Base-by-base conservation (phyloP, 23 tunicate genomes). In the Diplosoma virens region DNA sequence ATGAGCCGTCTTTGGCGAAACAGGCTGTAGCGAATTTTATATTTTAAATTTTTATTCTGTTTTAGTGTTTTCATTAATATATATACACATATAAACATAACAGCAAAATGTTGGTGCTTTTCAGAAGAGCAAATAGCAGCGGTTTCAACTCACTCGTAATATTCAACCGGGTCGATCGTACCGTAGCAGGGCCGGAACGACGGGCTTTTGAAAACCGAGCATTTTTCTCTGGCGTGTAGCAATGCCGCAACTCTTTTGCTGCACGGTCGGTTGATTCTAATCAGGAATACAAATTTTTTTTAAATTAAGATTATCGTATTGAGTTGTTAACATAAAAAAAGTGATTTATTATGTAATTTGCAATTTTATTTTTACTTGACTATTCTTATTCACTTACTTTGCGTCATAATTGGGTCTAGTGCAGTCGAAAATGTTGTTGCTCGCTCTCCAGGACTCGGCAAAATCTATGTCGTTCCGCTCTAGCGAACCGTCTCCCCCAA, bases 361-460 rank as follows among this genome's bases (percentile, higher is more conserved):
- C n/a, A n/a, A n/a, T n/a, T n/a, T n/a, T n/a, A n/a, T n/a, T n/a
- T n/a, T n/a, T n/a, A n/a, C n/a, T n/a, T n/a, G n/a, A n/a, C n/a
- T n/a, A n/a, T n/a, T n/a, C 50, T 41, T 7, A 41, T 41, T 56
- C 4, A 58, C 68, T 33, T 37, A 80, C 85, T 28, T 54, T 68
- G 67, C n/a, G 52, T 72, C 69, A 37, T 72, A 74, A 56, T 61
- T 60, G 20, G 86, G 86, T 41, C 79, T 34, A 6, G 80, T 36
- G 31, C 86, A 82, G 30, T 64, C 74, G 24, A 32, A 47, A 35
- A 65, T 37, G 16, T 48, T 34, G 37, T 75, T 48, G 3, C 56
- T 25, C 5, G 37, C 37, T 73, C 65, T 86, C 95, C 95, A 87
- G 0, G 95, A 81, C 32, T 87, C 87, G 4, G 95, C 95, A 67